Evolutionary conservation across 2,888 invertebrate genomes (phyloP).

Genomic region (Melinopterus prodromus): DNA sequence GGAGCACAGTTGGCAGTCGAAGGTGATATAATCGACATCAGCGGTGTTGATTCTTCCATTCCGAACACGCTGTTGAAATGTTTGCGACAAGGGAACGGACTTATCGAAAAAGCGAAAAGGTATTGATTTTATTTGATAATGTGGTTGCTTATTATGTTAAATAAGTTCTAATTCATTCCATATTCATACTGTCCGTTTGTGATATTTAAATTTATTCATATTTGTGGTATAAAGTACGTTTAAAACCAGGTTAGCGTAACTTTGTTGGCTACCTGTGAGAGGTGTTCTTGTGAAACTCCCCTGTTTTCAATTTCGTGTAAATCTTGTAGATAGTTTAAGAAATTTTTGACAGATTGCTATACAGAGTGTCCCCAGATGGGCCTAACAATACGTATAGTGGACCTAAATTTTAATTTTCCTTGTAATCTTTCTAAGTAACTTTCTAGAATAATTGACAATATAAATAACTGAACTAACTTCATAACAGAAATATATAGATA

Average conservation of each 20-base stretch:
- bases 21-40: slow-evolving; percentile 73
- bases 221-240: background rate
- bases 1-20: slow-evolving; percentile 67
- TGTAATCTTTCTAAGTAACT: too few species aligned
- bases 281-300: background rate
- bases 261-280: background rate
- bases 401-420: too few species aligned
- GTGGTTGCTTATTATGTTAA: too few species aligned
- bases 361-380: too few species aligned
- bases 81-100: slow-evolving; percentile 61
- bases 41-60: slow-evolving; percentile 64
- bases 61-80: slow-evolving; percentile 67
- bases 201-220: background rate
- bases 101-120: slow-evolving; percentile 66
- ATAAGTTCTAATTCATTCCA: too few species aligned
- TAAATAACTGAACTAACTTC: too few species aligned
- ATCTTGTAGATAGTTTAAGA: background rate
- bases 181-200: too few species aligned
- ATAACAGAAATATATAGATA: too few species aligned
- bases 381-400: too few species aligned
- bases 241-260: background rate
- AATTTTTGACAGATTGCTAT: too few species aligned
- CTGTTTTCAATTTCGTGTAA: background rate
- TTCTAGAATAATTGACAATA: too few species aligned
- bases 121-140: slow-evolving; percentile 48